Conservation (phyloP, 2,888 invertebrate species). For the Sesamia inferens region DNA sequence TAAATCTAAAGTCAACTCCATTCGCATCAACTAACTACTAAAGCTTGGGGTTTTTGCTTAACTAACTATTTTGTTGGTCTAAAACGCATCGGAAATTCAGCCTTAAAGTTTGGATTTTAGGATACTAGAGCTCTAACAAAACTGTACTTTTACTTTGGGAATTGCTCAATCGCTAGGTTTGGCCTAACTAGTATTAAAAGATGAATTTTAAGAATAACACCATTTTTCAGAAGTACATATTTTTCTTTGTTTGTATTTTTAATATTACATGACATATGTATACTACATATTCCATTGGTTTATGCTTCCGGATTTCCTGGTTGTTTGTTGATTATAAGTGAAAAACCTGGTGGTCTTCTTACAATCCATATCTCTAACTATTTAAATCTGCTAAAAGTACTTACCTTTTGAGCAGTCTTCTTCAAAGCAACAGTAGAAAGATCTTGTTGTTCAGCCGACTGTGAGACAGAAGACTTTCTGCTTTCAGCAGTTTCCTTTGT, state of each 20-base stretch:
- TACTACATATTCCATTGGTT: not conserved
- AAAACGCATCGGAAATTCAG: constrained; percentile 55
- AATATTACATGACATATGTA: not conserved
- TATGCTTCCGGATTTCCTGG: too few species aligned
- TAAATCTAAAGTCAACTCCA: constrained; percentile 29
- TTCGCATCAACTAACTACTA: constrained; percentile 51
- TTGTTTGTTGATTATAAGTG: not conserved
- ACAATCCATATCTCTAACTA: constrained; percentile 5
- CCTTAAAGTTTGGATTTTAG: constrained; percentile 32
- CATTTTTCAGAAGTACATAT: not conserved
- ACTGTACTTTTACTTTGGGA: constrained; percentile 21
- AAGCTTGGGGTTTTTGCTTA: constrained; percentile 41
- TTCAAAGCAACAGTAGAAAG: constrained; percentile 73
- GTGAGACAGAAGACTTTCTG: constrained; percentile 85
- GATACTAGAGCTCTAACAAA: constrained; percentile 42
- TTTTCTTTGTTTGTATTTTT: not conserved
- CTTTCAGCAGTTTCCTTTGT: constrained; percentile 87
- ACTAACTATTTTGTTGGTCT: constrained; percentile 26
- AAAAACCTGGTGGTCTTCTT: constrained; percentile 8
- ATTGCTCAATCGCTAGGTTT: constrained; percentile 48
- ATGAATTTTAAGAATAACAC: constrained; percentile 29
- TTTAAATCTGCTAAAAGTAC: constrained; percentile 22
- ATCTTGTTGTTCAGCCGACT: constrained; percentile 83
- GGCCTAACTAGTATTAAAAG: constrained; percentile 33
- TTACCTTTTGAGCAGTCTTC: constrained; percentile 84